Evolutionary conservation across 35 echinoderm and acorn worm species (phyloP).

Genomic region (Heliocidaris tuberculata): DNA sequence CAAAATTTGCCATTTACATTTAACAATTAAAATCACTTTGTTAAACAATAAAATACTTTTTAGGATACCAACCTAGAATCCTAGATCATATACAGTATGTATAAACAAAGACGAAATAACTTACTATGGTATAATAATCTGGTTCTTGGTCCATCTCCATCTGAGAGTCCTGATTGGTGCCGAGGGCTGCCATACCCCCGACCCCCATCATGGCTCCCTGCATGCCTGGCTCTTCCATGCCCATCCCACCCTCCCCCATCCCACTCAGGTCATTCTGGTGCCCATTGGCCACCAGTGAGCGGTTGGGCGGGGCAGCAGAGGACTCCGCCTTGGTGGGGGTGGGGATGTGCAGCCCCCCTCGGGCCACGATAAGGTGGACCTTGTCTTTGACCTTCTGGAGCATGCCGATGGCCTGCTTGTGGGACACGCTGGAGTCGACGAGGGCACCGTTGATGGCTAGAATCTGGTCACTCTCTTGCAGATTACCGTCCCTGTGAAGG

Average conservation of each 20-base stretch:
- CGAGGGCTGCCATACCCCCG: background rate
- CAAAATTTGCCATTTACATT: too few relatives aligned
- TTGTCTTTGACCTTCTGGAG: constrained; percentile 81
- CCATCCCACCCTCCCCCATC: background rate
- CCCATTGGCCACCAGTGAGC: background rate
- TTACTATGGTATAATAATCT: constrained; percentile 5
- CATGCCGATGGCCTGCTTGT: constrained; percentile 84
- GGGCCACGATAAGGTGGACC: constrained; percentile 87
- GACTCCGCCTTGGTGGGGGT: constrained; percentile 5
- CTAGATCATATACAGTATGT: too few relatives aligned
- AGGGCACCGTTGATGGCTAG: constrained; percentile 85
- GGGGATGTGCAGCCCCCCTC: constrained; percentile 78
- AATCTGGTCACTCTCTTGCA: constrained; percentile 93
- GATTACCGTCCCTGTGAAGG: constrained; percentile 67
- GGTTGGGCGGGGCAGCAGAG: background rate
- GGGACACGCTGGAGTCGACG: constrained; percentile 74
- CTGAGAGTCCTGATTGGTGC: background rate
- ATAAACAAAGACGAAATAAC: background rate
- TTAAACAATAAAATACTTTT: too few relatives aligned
- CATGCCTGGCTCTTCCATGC: background rate
- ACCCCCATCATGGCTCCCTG: constrained; percentile 14
- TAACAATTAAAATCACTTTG: too few relatives aligned
- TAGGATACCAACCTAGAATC: too few relatives aligned
- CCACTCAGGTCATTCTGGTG: background rate
- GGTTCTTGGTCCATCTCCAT: constrained; percentile 23